phyloP scores from a whole-genome alignment of 2,113 vertebrate genomes.

The Solenodon paradoxus region DNA sequence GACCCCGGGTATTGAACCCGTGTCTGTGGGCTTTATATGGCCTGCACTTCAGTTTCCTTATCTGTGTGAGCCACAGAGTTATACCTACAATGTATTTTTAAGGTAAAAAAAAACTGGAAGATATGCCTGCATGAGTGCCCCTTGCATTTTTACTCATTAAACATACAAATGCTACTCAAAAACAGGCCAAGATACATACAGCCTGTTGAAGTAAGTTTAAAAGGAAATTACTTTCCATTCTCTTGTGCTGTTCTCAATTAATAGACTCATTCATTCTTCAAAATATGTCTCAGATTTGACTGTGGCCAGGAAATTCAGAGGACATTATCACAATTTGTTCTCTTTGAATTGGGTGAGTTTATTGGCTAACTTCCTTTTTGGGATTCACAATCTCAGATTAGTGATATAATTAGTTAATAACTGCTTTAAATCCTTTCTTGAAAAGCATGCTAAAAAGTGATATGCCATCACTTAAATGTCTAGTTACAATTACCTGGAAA shows the following conservation, averaged over 20 bases:
- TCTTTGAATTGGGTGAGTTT: not conserved
- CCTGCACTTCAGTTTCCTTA: no score
- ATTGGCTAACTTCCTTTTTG: not conserved
- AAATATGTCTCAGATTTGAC: not conserved
- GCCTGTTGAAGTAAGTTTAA: not conserved
- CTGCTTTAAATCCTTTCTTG: not conserved
- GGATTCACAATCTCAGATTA: not conserved
- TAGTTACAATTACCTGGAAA: not conserved
- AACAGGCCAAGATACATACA: not conserved
- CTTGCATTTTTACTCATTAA: not conserved
- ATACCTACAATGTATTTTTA: slow-evolving; percentile 5
- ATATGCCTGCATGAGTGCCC: not conserved
- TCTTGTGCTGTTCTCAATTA: not conserved
- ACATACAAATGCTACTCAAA: not conserved
- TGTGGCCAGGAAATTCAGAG: not conserved
- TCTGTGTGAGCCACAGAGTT: no score
- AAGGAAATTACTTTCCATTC: not conserved
- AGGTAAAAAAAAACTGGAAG: not conserved
- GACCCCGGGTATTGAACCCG: no score
- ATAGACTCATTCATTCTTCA: not conserved
- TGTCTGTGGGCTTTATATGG: no score
- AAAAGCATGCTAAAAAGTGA: not conserved
- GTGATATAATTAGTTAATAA: not conserved
- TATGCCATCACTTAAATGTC: not conserved
- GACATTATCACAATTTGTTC: not conserved